Evolutionary conservation across 1,140 invertebrate species (phyloP), one percentile per base, ranked within the genome.

Genomic region (Reticulitermes speratus): DNA sequence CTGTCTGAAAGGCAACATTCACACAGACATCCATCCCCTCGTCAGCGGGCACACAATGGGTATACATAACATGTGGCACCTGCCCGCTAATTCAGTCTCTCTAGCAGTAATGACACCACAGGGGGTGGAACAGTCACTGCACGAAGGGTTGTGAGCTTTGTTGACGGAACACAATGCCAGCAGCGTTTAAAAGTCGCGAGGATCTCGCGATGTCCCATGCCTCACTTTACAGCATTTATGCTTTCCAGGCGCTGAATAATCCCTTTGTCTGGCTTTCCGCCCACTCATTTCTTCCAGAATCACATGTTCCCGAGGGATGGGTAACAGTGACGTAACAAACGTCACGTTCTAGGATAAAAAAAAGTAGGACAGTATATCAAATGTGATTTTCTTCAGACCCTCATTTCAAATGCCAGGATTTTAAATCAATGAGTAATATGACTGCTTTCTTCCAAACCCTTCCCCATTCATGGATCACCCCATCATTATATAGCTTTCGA

Each of bases 1-100:
- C 65, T 75, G 65, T 75, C 65, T 75, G 65, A 75, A 75, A 75
- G 65, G 65, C 65, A 75, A 75, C 65, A 75, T 75, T 75, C 65
- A 75, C 7, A 75, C 25, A 75, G 7, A 75, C n/a, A 9, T 25
- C n/a, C 25, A 48, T 21, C 52, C 52, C 14, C 65, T 19, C 59
- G 12, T 65, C 59, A 38, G 59, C n/a, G 65, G 52, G 52, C 14
- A 21, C 65, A 75, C 65, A 75, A 75, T 75, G 65, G 25, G 65
- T 75, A 75, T 75, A 75, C 65, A 75, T 75, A 75, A 75, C 65
- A 75, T 30, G 65, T 30, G 65, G 65, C 65, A 75, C 65, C 65
- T 75, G 65, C 65, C 65, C 65, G 65, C 25, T 75, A 75, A 75
- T 75, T 75, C 65, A 75, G 59, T 65, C 59, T 65, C 55, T 59